Evolutionary conservation across 1,140 invertebrate species (phyloP).

Genomic region (Pogonomyrmex californicus): DNA sequence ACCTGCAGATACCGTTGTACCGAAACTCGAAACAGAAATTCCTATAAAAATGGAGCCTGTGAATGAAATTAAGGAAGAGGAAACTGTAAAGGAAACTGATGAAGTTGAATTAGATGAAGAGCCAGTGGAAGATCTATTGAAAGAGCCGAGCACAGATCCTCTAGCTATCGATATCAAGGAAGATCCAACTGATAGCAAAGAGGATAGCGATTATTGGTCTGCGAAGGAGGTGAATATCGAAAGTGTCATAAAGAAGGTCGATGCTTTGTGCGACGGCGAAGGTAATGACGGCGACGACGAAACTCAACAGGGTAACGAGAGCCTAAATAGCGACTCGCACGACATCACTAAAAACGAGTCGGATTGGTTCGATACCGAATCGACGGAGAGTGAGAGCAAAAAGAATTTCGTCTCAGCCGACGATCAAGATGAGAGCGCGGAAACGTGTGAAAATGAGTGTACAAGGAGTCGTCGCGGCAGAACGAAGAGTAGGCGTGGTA

Average conservation of each 20-base stretch:
- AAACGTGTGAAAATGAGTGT: conserved; percentile 82
- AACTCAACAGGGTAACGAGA: conserved; percentile 63
- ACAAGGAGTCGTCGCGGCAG: conserved; percentile 81
- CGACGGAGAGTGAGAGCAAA: conserved; percentile 83
- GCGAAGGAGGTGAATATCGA: conserved; percentile 93
- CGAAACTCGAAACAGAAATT: conserved; percentile 66
- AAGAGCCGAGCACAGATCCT: conserved; percentile 76
- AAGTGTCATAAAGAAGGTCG: conserved; percentile 93
- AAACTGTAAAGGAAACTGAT: conserved; percentile 65
- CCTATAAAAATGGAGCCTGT: conserved; percentile 50
- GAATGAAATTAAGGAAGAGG: conserved; percentile 70
- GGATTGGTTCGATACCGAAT: conserved; percentile 85
- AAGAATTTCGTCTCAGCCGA: conserved; percentile 78
- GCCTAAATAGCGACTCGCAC: conserved; percentile 71
- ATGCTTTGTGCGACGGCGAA: conserved; percentile 88
- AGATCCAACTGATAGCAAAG: conserved; percentile 88
- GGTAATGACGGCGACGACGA: conserved; percentile 81
- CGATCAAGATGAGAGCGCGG: conserved; percentile 84
- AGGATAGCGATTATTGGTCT: conserved; percentile 92
- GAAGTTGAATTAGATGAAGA: conserved; percentile 77
- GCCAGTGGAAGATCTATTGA: conserved; percentile 72
- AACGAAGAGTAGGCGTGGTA: conserved; percentile 83
- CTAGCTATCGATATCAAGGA: conserved; percentile 82
- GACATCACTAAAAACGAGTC: conserved; percentile 68
- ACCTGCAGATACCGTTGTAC: neutral